Evolutionary conservation across 2,797 vertebrate genomes (phyloP), one percentile per base, ranked within the genome.

Genomic region (Onychomys leucogaster): DNA sequence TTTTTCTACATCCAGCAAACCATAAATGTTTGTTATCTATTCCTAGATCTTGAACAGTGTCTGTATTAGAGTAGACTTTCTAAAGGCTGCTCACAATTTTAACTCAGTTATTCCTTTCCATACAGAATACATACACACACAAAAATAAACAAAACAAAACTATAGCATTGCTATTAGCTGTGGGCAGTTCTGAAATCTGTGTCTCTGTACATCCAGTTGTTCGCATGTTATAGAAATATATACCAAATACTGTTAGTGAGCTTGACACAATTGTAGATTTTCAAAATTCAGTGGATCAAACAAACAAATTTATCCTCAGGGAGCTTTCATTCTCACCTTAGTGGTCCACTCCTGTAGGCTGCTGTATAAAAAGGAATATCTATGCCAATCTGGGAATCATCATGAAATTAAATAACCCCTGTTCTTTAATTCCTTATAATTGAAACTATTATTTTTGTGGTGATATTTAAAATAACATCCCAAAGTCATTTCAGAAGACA

Each of bases 401-500:
- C 37, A 4, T 76, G 46, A 89, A 86, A 80, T 84, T 81, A 73
- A 91, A 89, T 90, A 92, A 89, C 67, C 23, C 5, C 73, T 80
- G 27, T 52, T 46, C 19, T 86, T 94, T 88, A 96, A 96, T 61
- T 89, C 88, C 82, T 0, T 76, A 16, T 87, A 87, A 89, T 73
- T 96, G n/a, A 55, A 96, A 85, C 37, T 89, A 21, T 93, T 93
- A 82, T 91, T 96, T 96, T 95, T 91, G 52, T 92, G 34, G 65
- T 78, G 27, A 34, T 96, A 55, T 90, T 93, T 90, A 90, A 96
- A 90, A 88, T 69, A 92, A 59, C 43, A 94, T 97, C 76, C 21
- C 17, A 94, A 92, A 95, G 73, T 88, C 81, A 95, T 95, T 97
- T 96, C 41, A 94, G 69, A 97, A 78, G 25, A 57, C 82, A 80